Evolutionary conservation across 2,888 invertebrate genomes (phyloP).

Genomic region (Halictus ligatus): DNA sequence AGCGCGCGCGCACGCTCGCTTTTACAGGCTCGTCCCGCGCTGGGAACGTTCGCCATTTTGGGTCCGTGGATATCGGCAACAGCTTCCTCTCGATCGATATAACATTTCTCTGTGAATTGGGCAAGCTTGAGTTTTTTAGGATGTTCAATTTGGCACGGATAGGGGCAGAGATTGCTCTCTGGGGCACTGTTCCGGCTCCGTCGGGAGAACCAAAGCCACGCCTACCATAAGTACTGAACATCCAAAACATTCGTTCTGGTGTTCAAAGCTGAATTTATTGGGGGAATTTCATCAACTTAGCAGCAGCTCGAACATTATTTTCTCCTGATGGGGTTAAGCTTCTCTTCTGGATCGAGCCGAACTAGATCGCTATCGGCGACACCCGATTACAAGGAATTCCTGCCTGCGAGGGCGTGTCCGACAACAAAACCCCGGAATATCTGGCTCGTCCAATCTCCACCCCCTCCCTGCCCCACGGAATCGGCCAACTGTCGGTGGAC

Average conservation of each 20-base stretch:
- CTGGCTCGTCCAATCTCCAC: conserved; percentile 66
- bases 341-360: conserved; percentile 15
- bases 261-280: neutral
- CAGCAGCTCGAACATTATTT: conserved; percentile 19
- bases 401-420: conserved; percentile 21
- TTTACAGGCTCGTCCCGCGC: conserved; percentile 25
- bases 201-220: neutral
- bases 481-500: conserved; percentile 2
- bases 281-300: no score
- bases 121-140: neutral
- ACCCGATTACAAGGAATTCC: conserved; percentile 57
- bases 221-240: neutral
- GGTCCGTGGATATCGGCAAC: neutral
- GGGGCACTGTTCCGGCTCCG: neutral
- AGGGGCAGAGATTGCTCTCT: neutral
- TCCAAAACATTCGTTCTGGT: neutral
- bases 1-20: conserved; percentile 23
- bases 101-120: neutral
- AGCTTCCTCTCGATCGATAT: neutral
- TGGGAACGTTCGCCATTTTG: neutral
- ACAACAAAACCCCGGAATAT: conserved; percentile 58
- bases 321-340: conserved; percentile 21
- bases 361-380: conserved; percentile 51
- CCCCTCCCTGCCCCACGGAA: conserved; percentile 33
- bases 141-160: neutral